Percentiles rank a stretch among this genome's conserved stretches.
These are phyloP conservation scores for Galago senegalensis DNA, from an alignment of 2,797 vertebrate species.

Conservation along the genomic window DNA sequence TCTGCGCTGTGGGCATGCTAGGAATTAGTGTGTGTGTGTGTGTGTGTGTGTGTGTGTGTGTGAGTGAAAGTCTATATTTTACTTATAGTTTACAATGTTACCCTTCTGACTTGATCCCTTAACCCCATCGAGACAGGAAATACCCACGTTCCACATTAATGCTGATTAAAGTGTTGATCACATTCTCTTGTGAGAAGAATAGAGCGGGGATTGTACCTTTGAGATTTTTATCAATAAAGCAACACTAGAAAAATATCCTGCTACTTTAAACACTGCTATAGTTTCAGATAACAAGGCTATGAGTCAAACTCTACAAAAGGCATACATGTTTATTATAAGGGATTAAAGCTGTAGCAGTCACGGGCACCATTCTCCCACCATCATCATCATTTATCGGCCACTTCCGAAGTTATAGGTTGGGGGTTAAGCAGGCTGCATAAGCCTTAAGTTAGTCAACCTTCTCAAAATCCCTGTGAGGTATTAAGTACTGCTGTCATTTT, in stretches of 20 bases:
- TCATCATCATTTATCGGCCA: background rate
- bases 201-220: background rate
- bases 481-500: background rate
- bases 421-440: background rate
- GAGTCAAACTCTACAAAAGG: background rate
- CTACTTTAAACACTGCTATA: background rate
- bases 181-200: background rate
- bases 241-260: background rate
- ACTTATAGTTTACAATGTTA: background rate
- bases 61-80: background rate
- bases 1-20: accelerated
- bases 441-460: background rate
- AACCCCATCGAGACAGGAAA: background rate
- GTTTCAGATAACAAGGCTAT: background rate
- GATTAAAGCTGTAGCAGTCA: background rate
- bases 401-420: background rate
- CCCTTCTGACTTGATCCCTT: background rate
- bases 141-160: background rate
- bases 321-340: background rate
- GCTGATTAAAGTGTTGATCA: background rate
- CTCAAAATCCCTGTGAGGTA: background rate
- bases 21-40: background rate
- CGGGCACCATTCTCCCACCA: background rate
- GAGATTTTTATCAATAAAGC: background rate
- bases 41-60: too few relatives aligned